Evolutionary conservation across 2,888 invertebrate species (phyloP), one percentile per base, ranked within the genome.

Genomic region (Chrysina gloriosa): DNA sequence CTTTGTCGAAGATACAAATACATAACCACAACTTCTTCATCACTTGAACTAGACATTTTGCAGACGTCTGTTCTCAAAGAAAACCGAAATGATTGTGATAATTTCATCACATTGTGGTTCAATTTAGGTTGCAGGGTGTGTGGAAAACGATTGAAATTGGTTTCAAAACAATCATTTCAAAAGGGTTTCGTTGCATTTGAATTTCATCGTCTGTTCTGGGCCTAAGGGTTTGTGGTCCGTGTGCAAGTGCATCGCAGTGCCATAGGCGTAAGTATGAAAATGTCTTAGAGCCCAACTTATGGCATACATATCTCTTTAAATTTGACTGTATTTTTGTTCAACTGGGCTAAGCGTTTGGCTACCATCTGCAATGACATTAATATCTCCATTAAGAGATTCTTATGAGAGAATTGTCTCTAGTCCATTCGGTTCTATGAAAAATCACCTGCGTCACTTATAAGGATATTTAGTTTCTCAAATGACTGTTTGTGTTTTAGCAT

Each of bases 141-240:
- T n/a, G n/a, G n/a, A n/a, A n/a, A n/a, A n/a, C n/a, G n/a, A n/a
- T n/a, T n/a, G n/a, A n/a, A n/a, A n/a, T n/a, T n/a, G n/a, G n/a
- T n/a, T n/a, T n/a, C n/a, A n/a, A n/a, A n/a, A n/a, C n/a, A n/a
- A n/a, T n/a, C n/a, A n/a, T n/a, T n/a, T n/a, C n/a, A n/a, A n/a
- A n/a, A n/a, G n/a, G n/a, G n/a, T n/a, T n/a, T n/a, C n/a, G n/a
- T n/a, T n/a, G n/a, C n/a, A n/a, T n/a, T n/a, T n/a, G n/a, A n/a
- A n/a, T n/a, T n/a, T n/a, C n/a, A n/a, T n/a, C n/a, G n/a, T n/a
- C n/a, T n/a, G n/a, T n/a, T n/a, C n/a, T n/a, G n/a, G n/a, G n/a
- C n/a, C n/a, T n/a, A n/a, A n/a, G 6, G 63, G 54, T 54, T 63
- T 68, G 63, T 63, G 63, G 11, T 68, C 54, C 2, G 63, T 63